Evolutionary conservation across 1,140 invertebrate species (phyloP).

Genomic region (Lasioglossum baleicum): DNA sequence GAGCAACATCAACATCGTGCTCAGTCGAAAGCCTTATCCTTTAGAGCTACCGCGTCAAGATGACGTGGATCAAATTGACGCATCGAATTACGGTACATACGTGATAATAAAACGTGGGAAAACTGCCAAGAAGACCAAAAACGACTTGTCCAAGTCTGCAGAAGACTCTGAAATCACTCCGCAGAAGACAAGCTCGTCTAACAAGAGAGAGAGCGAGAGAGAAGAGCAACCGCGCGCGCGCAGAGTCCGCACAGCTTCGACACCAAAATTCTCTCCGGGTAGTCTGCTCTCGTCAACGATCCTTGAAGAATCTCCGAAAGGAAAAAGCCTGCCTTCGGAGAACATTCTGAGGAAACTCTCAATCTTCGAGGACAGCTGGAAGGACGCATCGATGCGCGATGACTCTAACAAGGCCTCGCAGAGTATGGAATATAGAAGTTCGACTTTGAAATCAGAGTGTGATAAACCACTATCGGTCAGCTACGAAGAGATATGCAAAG

Average conservation of each 20-base stretch:
- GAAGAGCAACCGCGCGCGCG: too few species aligned
- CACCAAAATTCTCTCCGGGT: neutral
- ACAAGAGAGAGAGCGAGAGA: too few species aligned
- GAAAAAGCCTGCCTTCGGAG: neutral
- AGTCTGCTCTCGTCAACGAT: neutral
- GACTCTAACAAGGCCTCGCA: neutral
- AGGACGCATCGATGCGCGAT: neutral
- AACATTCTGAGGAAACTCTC: neutral
- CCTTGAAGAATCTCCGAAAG: neutral
- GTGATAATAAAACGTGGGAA: neutral
- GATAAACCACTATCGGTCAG: neutral
- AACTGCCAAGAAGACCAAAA: neutral
- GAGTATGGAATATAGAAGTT: neutral
- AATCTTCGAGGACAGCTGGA: neutral
- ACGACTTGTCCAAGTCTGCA: neutral
- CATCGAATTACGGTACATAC: neutral
- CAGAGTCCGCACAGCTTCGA: neutral
- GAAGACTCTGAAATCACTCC: neutral
- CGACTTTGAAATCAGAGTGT: neutral
- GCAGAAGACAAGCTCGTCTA: neutral
- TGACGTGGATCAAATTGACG: too few species aligned
- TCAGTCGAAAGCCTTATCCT: too few species aligned
- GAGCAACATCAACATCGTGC: slow-evolving; percentile 61
- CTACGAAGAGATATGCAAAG: too few species aligned
- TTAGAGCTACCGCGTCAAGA: too few species aligned